A percentile compares a stretch with the other conserved stretches of the same genome.
Conservation (phyloP, 1,140 invertebrate genomes). For the Mizuhopecten yessoensis region DNA sequence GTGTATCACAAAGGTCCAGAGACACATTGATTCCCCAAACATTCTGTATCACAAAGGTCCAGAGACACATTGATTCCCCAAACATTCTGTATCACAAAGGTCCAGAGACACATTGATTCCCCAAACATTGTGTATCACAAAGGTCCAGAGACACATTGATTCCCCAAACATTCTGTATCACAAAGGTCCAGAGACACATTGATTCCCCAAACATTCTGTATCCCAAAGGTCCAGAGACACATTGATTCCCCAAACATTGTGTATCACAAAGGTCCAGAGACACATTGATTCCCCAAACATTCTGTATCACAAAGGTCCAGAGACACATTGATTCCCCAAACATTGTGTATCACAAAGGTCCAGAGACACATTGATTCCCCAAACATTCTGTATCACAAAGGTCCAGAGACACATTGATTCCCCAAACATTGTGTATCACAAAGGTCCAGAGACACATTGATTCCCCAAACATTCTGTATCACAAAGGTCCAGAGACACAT, state of each 20-base stretch:
- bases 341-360: neutral
- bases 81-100: neutral
- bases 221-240: neutral
- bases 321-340: neutral
- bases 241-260: neutral
- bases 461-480: neutral
- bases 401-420: neutral
- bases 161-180: too few species aligned
- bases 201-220: neutral
- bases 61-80: neutral
- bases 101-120: neutral
- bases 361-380: neutral
- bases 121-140: neutral
- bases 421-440: too few species aligned
- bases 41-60: too few species aligned
- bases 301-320: too few species aligned
- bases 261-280: neutral
- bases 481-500: neutral
- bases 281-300: too few species aligned
- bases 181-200: neutral
- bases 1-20: neutral
- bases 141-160: neutral
- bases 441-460: neutral
- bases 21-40: neutral
- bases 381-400: neutral